Evolutionary conservation across 2,113 vertebrate species (phyloP).

Genomic region (Euleptes europaea): DNA sequence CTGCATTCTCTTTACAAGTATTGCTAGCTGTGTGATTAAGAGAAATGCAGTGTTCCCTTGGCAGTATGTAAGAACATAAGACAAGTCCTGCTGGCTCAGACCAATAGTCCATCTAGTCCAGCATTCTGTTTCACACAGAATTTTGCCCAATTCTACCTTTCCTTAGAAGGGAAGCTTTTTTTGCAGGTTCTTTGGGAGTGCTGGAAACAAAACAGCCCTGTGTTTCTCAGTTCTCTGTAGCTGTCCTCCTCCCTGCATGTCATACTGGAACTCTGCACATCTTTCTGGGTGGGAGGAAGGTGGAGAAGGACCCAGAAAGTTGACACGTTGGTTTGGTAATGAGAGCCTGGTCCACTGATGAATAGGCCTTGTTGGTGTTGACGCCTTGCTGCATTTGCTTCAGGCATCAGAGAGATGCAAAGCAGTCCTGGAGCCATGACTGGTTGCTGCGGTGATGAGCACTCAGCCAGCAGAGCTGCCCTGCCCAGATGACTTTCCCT

Average conservation of each 20-base stretch:
- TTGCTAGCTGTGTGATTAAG: neutral
- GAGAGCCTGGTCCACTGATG: neutral
- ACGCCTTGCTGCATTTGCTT: neutral
- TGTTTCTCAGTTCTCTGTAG: too few species aligned
- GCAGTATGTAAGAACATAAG: neutral
- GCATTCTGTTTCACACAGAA: too few species aligned
- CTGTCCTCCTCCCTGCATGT: too few species aligned
- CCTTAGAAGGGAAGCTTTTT: neutral
- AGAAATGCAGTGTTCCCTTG: neutral
- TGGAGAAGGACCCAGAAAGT: neutral
- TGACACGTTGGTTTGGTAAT: neutral
- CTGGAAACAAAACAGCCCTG: neutral
- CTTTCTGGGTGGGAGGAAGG: too few species aligned
- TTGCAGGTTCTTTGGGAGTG: neutral
- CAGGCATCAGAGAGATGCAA: neutral
- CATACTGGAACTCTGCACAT: neutral
- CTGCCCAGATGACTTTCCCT: neutral
- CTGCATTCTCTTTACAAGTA: neutral
- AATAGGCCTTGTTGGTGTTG: neutral
- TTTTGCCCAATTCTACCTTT: too few species aligned
- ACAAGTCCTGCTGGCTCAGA: too few species aligned
- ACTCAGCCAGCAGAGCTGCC: neutral
- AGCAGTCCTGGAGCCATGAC: neutral
- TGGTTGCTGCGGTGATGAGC: neutral
- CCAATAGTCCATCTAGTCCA: too few species aligned